Conservation (phyloP, 2,888 invertebrate genomes). For the Ctena decussata region DNA sequence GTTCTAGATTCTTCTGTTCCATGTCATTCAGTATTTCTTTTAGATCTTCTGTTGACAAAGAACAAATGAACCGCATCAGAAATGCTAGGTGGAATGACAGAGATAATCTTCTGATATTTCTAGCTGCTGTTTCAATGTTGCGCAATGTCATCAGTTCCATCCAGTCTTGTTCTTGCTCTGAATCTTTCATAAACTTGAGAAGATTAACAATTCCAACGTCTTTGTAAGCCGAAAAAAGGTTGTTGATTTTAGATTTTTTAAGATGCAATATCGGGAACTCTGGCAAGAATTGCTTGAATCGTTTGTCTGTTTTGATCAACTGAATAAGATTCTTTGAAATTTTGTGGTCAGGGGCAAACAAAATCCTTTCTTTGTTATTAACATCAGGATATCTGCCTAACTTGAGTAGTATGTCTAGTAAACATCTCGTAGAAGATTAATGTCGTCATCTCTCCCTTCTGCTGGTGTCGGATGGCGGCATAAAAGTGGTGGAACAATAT, state of each 20-base stretch:
- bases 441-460: slow-evolving; percentile 58
- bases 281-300: slow-evolving; percentile 32
- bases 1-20: background rate
- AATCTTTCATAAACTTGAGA: slow-evolving; percentile 45
- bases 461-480: slow-evolving; percentile 62
- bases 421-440: slow-evolving; percentile 36
- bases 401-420: slow-evolving; percentile 42
- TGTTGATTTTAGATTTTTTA: slow-evolving; percentile 51
- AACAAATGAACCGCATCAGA: background rate
- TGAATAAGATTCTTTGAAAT: slow-evolving; percentile 38
- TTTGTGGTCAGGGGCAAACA: slow-evolving; percentile 49
- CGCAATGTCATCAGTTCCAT: slow-evolving; percentile 20
- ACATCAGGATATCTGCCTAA: slow-evolving; percentile 12
- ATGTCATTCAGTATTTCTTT: background rate
- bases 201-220: slow-evolving; percentile 39
- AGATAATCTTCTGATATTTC: background rate
- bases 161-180: slow-evolving; percentile 44
- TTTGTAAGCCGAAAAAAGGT: slow-evolving; percentile 43
- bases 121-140: background rate
- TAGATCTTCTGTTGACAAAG: background rate
- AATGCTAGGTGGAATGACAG: background rate
- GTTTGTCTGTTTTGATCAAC: background rate
- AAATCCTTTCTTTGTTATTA: slow-evolving; percentile 14
- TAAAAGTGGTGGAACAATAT: slow-evolving; percentile 31
- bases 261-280: slow-evolving; percentile 51